These are phyloP conservation scores for Oscheius sp. DNA, from an alignment of 1,140 invertebrate genomes.

Conservation along the genomic window DNA sequence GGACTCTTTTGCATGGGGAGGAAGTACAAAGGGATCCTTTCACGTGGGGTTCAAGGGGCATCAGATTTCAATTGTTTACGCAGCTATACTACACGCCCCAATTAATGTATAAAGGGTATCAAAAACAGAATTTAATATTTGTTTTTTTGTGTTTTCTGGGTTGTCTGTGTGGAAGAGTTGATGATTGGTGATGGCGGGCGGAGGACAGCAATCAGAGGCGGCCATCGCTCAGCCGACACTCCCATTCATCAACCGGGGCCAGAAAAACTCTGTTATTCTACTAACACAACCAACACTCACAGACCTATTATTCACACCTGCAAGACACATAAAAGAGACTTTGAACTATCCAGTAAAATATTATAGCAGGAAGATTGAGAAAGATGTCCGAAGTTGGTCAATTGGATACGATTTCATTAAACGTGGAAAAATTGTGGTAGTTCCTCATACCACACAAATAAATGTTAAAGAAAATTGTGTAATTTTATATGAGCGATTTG, in stretches of 20 bases:
- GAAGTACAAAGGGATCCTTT: too few species aligned
- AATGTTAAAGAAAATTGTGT: too few species aligned
- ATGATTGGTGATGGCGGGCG: background rate
- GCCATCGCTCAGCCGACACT: slow-evolving; percentile 2
- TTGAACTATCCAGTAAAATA: too few species aligned
- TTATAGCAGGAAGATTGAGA: background rate
- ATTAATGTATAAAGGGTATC: too few species aligned
- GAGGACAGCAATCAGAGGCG: slow-evolving; percentile 2
- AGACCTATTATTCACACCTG: background rate
- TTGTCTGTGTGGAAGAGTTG: background rate
- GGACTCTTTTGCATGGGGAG: too few species aligned
- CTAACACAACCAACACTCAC: background rate
- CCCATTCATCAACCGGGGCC: background rate
- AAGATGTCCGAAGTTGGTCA: background rate
- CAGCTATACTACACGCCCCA: too few species aligned
- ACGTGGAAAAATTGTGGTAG: background rate
- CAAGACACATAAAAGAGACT: too few species aligned
- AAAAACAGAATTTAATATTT: too few species aligned
- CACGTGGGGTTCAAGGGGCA: too few species aligned
- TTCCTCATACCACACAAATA: background rate
- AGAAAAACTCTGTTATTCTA: background rate
- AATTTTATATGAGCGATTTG: too few species aligned
- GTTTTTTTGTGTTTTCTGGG: background rate
- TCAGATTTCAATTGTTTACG: too few species aligned
- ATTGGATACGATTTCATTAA: background rate